Evolutionary conservation across 2,113 vertebrate species (phyloP), one percentile per base, ranked within the genome.

Genomic region (Bucco capensis): DNA sequence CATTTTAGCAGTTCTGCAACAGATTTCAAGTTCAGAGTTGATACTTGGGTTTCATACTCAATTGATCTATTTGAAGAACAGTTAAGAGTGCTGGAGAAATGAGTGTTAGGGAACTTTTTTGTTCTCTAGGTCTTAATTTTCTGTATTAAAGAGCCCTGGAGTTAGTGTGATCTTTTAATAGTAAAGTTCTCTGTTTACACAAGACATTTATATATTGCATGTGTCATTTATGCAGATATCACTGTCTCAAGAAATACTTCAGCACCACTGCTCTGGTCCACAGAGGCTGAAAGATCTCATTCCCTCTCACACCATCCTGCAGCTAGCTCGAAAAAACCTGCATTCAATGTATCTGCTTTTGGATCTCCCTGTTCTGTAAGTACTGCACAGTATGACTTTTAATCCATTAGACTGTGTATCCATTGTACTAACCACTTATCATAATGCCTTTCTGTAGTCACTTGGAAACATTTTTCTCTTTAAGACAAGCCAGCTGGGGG

Each of bases 341-440:
- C 98, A 21, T 99, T 99, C 96, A 99, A 99, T 96, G 96, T 99
- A 80, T 99, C 99, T 77, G 98, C 98, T 85, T 99, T 99, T 96
- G 98, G 98, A 94, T 97, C 97, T 10, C 98, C 98, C n/a, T 98
- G 98, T 90, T 97, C 98, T 69, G 99, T 99, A 96, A 99, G 99
- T 98, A 76, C 44, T 53, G 42, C 24, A 27, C 40, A 19, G 5
- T 42, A 30, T 65, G 83, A 88, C 53, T 92, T 97, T 69, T 77
- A 79, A 57, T 64, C n/a, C 64, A 5, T 25, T 92, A 72, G n/a
- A 53, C 80, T 66, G 51, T 70, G 25, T 89, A 50, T 82, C 38
- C 8, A 8, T 93, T 86, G 92, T 91, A 38, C 76, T 96, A 86
- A 97, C 80, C 44, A 21, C 37, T 89, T 96, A 6, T 25, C 6